Evolutionary conservation across 2,113 vertebrate species (phyloP).

Genomic region (Corythornis cristatus): DNA sequence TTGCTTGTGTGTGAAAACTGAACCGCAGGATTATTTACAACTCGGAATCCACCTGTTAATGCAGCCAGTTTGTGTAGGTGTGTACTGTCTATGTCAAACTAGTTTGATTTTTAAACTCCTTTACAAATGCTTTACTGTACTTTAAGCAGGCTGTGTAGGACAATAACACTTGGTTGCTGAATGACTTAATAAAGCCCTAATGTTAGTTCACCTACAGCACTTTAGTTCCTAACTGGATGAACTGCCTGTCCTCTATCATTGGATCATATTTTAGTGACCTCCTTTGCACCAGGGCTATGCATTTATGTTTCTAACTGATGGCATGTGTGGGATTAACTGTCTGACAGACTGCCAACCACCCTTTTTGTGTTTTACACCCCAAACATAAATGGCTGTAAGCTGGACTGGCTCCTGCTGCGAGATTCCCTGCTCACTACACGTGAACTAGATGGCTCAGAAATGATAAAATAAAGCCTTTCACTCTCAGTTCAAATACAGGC

Average conservation of each 20-base stretch:
- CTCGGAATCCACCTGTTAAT: constrained; percentile 66
- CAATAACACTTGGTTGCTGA: constrained; percentile 52
- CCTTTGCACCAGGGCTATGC: constrained; percentile 1
- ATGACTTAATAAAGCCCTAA: constrained; percentile 66
- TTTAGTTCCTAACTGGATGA: constrained; percentile 59
- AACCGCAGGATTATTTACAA: constrained; percentile 59
- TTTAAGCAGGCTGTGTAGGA: constrained; percentile 55
- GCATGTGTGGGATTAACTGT: background rate
- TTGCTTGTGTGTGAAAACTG: constrained; percentile 62
- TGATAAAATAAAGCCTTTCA: background rate
- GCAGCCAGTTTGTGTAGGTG: constrained; percentile 55
- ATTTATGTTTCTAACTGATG: background rate
- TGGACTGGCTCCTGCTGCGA: background rate
- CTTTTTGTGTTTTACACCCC: background rate
- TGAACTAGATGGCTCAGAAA: background rate
- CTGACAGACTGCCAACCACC: background rate
- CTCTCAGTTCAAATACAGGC: background rate
- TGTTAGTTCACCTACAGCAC: constrained; percentile 53
- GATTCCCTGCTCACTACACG: background rate
- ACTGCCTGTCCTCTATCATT: constrained; percentile 39
- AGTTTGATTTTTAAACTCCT: constrained; percentile 63
- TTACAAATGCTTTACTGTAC: constrained; percentile 59
- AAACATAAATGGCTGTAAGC: background rate
- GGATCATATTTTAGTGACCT: constrained; percentile 5
- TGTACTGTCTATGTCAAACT: constrained; percentile 65